These are phyloP conservation scores for Centropristis striata DNA, from an alignment of 2,113 vertebrate genomes.

Conservation along the genomic window DNA sequence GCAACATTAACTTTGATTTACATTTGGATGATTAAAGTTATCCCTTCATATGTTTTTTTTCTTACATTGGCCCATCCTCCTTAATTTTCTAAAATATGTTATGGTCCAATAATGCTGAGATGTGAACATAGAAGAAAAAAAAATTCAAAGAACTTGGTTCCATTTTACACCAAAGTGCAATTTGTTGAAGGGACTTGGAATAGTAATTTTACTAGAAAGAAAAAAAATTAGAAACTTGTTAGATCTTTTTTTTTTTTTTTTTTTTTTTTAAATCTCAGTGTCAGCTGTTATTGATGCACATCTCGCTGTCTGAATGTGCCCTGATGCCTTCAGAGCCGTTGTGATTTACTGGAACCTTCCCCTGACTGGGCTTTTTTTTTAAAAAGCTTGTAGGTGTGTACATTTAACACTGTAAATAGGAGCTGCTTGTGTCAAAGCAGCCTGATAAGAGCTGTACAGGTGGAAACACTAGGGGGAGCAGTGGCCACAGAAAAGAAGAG, in stretches of 20 bases:
- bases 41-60: slow-evolving; percentile 39
- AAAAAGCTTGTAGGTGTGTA: slow-evolving; percentile 6
- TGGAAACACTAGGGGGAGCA: slow-evolving; percentile 78
- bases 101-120: slow-evolving; percentile 56
- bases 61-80: slow-evolving; percentile 70
- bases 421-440: slow-evolving; percentile 47
- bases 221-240: slow-evolving; percentile 55
- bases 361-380: slow-evolving; percentile 32
- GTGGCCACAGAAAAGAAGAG: slow-evolving; percentile 52
- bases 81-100: slow-evolving; percentile 64
- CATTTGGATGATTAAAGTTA: slow-evolving; percentile 50
- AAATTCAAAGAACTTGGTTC: slow-evolving; percentile 77
- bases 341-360: slow-evolving; percentile 58
- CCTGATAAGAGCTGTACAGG: slow-evolving; percentile 51
- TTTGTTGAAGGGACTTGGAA: slow-evolving; percentile 83
- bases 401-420: slow-evolving; percentile 78
- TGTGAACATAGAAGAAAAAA: slow-evolving; percentile 59
- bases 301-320: slow-evolving; percentile 83
- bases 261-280: slow-evolving; percentile 45
- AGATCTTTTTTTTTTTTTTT: slow-evolving; percentile 20
- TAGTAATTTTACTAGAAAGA: slow-evolving; percentile 59
- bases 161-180: slow-evolving; percentile 90
- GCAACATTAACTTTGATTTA: slow-evolving; percentile 62
- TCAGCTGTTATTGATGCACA: slow-evolving; percentile 71
- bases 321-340: slow-evolving; percentile 79